Conservation (phyloP, 2,888 invertebrate genomes). For the Hecatera dysodea region DNA sequence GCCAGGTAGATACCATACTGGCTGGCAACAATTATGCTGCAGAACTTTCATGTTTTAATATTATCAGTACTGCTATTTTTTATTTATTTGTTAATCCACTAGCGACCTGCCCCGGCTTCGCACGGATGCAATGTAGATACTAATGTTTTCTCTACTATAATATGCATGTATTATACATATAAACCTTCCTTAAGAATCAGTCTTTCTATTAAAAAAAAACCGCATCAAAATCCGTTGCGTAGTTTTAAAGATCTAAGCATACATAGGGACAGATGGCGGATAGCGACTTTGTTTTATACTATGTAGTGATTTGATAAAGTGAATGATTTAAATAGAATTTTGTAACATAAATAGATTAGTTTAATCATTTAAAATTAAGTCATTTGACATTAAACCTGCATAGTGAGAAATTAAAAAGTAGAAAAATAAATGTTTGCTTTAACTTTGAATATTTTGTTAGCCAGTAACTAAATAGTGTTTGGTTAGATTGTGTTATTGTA, state of each 20-base stretch:
- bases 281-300: too few relatives aligned
- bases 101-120: too few relatives aligned
- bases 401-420: slow-evolving; percentile 33
- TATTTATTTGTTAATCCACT: neutral
- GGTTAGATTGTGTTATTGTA: slow-evolving; percentile 26
- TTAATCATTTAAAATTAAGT: slow-evolving; percentile 25
- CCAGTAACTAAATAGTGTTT: slow-evolving; percentile 30
- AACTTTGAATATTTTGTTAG: slow-evolving; percentile 11
- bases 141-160: too few relatives aligned
- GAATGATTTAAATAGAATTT: slow-evolving; percentile 34
- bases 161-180: too few relatives aligned
- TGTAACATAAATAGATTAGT: slow-evolving; percentile 3
- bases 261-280: too few relatives aligned
- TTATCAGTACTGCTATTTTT: neutral
- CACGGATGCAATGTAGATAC: too few relatives aligned
- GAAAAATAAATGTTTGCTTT: slow-evolving; percentile 31
- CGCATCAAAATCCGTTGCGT: too few relatives aligned
- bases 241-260: too few relatives aligned
- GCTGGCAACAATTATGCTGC: neutral
- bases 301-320: neutral
- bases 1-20: neutral
- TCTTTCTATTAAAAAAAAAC: too few relatives aligned
- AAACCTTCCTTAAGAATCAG: too few relatives aligned
- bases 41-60: neutral
- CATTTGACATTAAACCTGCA: slow-evolving; percentile 31